Evolutionary conservation across 2,797 vertebrate species (phyloP), one percentile per base, ranked within the genome.

Genomic region (Acestrorhynchus altus): DNA sequence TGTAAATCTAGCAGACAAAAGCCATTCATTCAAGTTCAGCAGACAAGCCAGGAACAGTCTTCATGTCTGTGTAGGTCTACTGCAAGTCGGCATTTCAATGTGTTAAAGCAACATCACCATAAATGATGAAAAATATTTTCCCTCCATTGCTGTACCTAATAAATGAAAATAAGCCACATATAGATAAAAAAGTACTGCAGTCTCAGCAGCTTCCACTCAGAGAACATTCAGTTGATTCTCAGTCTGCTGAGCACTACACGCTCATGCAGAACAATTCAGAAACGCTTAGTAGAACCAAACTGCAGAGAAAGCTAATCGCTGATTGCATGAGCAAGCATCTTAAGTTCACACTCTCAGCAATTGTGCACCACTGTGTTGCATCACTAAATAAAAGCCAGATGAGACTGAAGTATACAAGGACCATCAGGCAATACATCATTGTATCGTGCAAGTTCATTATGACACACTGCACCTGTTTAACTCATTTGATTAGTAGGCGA

Each of bases 311-410:
- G 73, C 83, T 87, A 89, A 89, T 81, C 64, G 83, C 88, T 70
- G 86, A 86, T 88, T 79, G 86, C 86, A 87, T 83, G 84, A 90
- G 88, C 46, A 20, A 77, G 78, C 78, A 84, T 82, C 84, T 82
- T 86, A 87, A 88, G 80, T 86, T 81, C 80, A 83, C 85, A 78
- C 87, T 88, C 87, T 90, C 88, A 87, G 88, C 84, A 85, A 88
- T 87, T 88, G 87, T 91, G 83, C 76, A 83, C 76, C 88, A 83
- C 83, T 84, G 75, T 83, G 42, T 44, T 22, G 12, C 4, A 1
- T 42, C n/a, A 64, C 61, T 22, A 40, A 22, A 64, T 42, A 64
- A 22, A 42, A 42, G 61, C 35, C 39, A 44, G 12, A 42, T 13
- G 12, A 44, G 35, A 22, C 9, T 24, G 42, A 52, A 1, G 26